phyloP scores from a whole-genome alignment of 2,113 vertebrate genomes.

The Muntiacus reevesi region DNA sequence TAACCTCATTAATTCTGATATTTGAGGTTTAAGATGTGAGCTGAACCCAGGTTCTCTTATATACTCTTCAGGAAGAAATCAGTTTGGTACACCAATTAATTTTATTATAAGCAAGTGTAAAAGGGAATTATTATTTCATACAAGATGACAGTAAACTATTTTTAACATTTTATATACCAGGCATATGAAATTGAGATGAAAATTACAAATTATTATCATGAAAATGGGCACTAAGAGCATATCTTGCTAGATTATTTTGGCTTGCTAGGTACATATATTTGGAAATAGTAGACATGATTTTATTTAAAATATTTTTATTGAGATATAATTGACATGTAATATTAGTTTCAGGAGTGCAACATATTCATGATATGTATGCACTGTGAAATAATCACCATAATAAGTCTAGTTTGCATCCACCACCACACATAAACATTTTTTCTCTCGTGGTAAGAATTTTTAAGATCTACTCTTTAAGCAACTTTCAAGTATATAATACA shows the following conservation, averaged over 20 bases:
- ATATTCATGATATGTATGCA: not conserved
- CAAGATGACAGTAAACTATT: not conserved
- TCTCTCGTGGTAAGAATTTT: not conserved
- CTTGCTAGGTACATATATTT: not conserved
- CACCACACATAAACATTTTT: not conserved
- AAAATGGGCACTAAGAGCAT: not conserved
- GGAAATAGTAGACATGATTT: not conserved
- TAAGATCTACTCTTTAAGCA: not conserved
- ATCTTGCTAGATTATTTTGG: not conserved
- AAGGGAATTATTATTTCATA: not conserved
- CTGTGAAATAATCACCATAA: not conserved
- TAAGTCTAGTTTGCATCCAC: not conserved
- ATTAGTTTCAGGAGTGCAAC: not conserved
- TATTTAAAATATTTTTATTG: slow-evolving; percentile 5
- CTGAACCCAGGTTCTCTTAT: not conserved
- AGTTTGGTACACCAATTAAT: not conserved
- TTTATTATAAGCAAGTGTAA: not conserved
- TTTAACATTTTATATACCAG: not conserved
- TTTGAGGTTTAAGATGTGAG: not conserved
- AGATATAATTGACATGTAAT: not conserved
- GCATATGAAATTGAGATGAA: not conserved
- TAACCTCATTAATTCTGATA: not conserved
- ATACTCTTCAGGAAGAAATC: not conserved
- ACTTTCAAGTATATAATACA: not conserved
- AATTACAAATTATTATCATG: not conserved